Conservation (phyloP, 2,113 vertebrate genomes). For the Anser brachyrhynchus region DNA sequence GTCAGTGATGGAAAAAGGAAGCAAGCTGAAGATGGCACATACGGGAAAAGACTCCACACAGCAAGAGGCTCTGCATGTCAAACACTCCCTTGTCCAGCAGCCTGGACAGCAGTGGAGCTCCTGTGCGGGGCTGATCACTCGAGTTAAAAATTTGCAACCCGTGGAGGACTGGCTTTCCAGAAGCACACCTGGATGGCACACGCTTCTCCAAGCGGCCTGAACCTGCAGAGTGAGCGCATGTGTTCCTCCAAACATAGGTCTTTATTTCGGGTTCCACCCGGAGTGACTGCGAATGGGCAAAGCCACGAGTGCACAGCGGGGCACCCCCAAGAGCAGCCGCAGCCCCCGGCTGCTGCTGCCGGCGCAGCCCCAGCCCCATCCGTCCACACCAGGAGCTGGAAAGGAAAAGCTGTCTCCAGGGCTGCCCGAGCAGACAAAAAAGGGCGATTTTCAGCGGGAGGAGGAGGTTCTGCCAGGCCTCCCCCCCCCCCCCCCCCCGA, state of each 20-base stretch:
- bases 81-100: not conserved
- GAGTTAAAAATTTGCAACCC: not conserved
- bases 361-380: not conserved
- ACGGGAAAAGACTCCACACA: not conserved
- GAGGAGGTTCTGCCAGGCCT: not conserved
- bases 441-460: not conserved
- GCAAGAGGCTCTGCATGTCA: not conserved
- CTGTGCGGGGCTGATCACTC: not conserved
- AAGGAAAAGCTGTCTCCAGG: not conserved
- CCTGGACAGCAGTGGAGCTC: not conserved
- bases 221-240: not conserved
- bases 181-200: not conserved
- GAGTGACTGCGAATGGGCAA: not conserved
- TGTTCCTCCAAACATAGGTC: not conserved
- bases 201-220: not conserved
- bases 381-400: not conserved
- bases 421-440: not conserved
- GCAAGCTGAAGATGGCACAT: not conserved
- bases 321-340: not conserved
- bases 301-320: not conserved
- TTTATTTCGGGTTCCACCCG: not conserved
- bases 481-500: too few species aligned
- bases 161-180: not conserved
- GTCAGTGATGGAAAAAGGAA: not conserved
- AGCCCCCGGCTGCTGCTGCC: not conserved